Evolutionary conservation across 2,113 vertebrate genomes (phyloP).

Genomic region (Mirounga angustirostris): DNA sequence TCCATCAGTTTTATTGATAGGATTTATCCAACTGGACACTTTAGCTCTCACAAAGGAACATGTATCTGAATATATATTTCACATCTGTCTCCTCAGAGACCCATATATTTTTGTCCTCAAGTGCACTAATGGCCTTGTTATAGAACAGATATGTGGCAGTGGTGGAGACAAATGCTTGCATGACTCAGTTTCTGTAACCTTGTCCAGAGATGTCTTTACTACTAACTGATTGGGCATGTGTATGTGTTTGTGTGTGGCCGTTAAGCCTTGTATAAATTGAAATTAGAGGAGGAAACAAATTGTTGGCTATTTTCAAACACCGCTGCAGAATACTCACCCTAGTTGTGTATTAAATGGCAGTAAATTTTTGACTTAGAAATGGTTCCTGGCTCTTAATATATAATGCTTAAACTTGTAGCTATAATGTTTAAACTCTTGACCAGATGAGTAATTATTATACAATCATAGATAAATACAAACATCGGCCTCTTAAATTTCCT

Average conservation of each 20-base stretch:
- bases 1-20: conserved; percentile 48
- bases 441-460: neutral
- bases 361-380: conserved; percentile 23
- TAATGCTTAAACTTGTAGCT: neutral
- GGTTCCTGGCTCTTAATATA: neutral
- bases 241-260: neutral
- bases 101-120: conserved; percentile 53
- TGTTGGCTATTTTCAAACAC: conserved; percentile 29
- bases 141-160: conserved; percentile 20
- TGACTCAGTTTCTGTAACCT: conserved; percentile 67
- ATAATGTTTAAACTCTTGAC: neutral
- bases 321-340: neutral
- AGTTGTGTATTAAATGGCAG: neutral
- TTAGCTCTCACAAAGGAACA: conserved; percentile 56
- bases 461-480: conserved; percentile 8
- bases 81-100: conserved; percentile 57
- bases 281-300: neutral
- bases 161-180: neutral
- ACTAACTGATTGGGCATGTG: neutral
- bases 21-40: conserved; percentile 24
- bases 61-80: conserved; percentile 41
- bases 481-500: conserved; percentile 32
- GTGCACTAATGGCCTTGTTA: neutral
- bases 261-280: neutral
- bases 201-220: conserved; percentile 53